Conservation (phyloP, 1,140 invertebrate species). For the Stegodyphus mimosarum region DNA sequence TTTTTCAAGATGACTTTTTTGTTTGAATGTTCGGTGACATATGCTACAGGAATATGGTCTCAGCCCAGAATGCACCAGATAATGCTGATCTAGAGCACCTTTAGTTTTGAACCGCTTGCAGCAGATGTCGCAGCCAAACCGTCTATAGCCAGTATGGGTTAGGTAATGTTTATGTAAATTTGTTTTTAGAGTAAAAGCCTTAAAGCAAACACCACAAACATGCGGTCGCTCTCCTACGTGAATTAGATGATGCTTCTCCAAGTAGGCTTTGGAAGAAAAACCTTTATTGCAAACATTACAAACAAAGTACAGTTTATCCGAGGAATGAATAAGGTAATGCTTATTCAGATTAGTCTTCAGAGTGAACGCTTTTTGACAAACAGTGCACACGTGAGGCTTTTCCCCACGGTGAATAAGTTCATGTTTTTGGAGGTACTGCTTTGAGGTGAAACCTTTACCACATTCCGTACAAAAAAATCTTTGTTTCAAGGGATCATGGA, state of each 20-base stretch:
- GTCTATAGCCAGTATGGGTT: constrained; percentile 29
- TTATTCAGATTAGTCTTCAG: constrained; percentile 38
- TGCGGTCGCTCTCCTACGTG: constrained; percentile 34
- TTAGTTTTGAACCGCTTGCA: constrained; percentile 40
- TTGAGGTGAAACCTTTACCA: constrained; percentile 34
- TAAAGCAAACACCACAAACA: constrained; percentile 30
- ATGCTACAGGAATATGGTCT: constrained; percentile 7
- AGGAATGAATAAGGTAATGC: constrained; percentile 16
- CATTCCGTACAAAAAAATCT: constrained; percentile 20
- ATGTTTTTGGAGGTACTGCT: constrained; percentile 28
- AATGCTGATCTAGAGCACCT: constrained; percentile 11
- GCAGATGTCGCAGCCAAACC: constrained; percentile 16
- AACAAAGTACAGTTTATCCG: constrained; percentile 1
- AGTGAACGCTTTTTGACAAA: constrained; percentile 36
- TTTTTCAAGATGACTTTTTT: not conserved
- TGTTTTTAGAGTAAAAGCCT: constrained; percentile 30
- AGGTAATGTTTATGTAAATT: constrained; percentile 42
- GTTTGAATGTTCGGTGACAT: constrained; percentile 5
- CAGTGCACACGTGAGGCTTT: constrained; percentile 18
- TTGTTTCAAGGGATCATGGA: constrained; percentile 18
- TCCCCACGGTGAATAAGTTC: constrained; percentile 25
- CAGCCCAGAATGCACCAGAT: constrained; percentile 5
- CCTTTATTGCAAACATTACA: constrained; percentile 26
- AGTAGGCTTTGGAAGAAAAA: constrained; percentile 35
- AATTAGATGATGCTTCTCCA: constrained; percentile 38